phyloP scores from a whole-genome alignment of 2,113 vertebrate species.

The Chionodraco myersi region DNA sequence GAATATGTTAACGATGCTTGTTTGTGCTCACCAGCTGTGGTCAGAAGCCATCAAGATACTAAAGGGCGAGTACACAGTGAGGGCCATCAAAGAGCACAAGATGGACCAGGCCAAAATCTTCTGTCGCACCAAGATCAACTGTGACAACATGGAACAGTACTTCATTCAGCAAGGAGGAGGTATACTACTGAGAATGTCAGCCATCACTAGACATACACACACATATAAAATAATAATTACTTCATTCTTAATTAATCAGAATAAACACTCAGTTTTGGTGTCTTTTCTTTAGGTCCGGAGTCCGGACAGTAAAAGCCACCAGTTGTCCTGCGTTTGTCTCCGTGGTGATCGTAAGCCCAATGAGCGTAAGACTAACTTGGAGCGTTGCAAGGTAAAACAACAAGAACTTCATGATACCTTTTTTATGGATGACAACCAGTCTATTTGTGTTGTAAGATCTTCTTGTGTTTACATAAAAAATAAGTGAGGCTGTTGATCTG shows the following conservation, averaged over 20 bases:
- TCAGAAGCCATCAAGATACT: slow-evolving; percentile 97
- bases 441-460: neutral
- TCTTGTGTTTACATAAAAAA: slow-evolving; percentile 83
- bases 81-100: slow-evolving; percentile 97
- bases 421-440: neutral
- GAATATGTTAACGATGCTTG: neutral
- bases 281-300: slow-evolving; percentile 89
- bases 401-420: no score
- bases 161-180: slow-evolving; percentile 98
- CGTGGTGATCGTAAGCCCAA: slow-evolving; percentile 97
- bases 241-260: neutral
- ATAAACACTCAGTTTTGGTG: neutral
- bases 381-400: slow-evolving; percentile 92
- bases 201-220: neutral
- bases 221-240: neutral
- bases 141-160: slow-evolving; percentile 97
- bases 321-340: slow-evolving; percentile 96
- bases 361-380: slow-evolving; percentile 96
- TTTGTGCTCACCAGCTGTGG: slow-evolving; percentile 82
- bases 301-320: slow-evolving; percentile 90
- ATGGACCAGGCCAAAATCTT: slow-evolving; percentile 99
- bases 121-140: slow-evolving; percentile 98
- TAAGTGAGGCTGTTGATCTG: slow-evolving; percentile 96
- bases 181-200: slow-evolving; percentile 56
- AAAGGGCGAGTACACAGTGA: slow-evolving; percentile 93